A percentile compares a stretch with the other conserved stretches of the same genome.
phyloP scores from a whole-genome alignment of 2,888 invertebrate species.

The Horisme vitalbata region DNA sequence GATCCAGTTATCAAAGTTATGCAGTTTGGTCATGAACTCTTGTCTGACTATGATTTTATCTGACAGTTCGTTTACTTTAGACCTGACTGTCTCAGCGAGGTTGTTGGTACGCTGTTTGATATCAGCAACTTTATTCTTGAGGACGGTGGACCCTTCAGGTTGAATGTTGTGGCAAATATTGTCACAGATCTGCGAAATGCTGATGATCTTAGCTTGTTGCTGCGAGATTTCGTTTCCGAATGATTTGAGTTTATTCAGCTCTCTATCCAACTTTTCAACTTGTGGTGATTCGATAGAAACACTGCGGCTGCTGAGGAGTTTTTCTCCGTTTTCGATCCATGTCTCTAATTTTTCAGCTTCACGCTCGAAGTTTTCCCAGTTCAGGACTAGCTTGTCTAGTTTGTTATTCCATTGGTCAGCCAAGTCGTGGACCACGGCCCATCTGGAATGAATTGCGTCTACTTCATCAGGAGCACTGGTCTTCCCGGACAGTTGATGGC shows the following conservation, averaged over 20 bases:
- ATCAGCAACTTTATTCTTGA: constrained; percentile 88
- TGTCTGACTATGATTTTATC: constrained; percentile 92
- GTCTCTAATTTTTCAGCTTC: constrained; percentile 89
- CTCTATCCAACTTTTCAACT: constrained; percentile 89
- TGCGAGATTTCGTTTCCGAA: constrained; percentile 93
- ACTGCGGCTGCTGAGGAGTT: constrained; percentile 81
- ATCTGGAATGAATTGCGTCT: constrained; percentile 91
- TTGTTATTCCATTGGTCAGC: constrained; percentile 90
- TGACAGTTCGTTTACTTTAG: constrained; percentile 90
- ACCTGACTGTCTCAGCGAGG: constrained; percentile 89
- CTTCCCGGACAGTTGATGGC: constrained; percentile 89
- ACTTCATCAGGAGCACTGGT: constrained; percentile 92
- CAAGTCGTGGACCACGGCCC: constrained; percentile 92
- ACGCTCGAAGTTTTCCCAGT: constrained; percentile 92
- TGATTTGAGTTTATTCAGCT: constrained; percentile 89
- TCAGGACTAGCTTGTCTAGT: constrained; percentile 89
- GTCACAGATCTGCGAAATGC: constrained; percentile 90
- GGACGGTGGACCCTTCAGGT: constrained; percentile 87
- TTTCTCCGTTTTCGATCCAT: constrained; percentile 89
- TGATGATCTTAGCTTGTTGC: constrained; percentile 91
- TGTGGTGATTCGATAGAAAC: constrained; percentile 87
- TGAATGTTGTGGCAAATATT: constrained; percentile 89
- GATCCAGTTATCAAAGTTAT: constrained; percentile 91
- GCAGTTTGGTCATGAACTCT: constrained; percentile 91
- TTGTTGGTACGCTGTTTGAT: constrained; percentile 89